Base-by-base conservation (phyloP, 2,888 invertebrate species). In the Tenthredo distinguenda region DNA sequence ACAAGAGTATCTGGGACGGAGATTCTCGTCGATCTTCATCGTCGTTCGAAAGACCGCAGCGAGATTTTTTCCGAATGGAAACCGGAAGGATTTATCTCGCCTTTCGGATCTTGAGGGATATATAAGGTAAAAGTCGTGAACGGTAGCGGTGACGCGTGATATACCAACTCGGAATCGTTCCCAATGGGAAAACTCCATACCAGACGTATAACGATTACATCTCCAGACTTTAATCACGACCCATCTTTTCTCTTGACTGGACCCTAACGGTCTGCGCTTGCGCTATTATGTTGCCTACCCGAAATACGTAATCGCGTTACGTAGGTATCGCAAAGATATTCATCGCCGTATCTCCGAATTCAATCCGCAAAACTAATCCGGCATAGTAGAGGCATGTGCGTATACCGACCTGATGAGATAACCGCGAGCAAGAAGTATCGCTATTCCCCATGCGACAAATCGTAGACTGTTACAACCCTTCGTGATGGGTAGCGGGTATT, bases 81-180 rank as follows among this genome's bases (percentile, higher is more conserved):
- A 58, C 62, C 58, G 58, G 37, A 50, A 68, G 50, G 65, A 43
- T 83, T 83, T 83, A 47, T 71, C 65, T 83, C 21, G 26, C 34
- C 31, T 82, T 47, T 82, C 50, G 34, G 18, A 68, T 68, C 43
- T 40, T n/a, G 3, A 10, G 58, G 77, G 15, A 50, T 12, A 26
- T 26, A 26, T 26, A 31, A 31, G 55, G 77, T 15, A 55, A 50
- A 58, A 34, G 31, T 58, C 58, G n/a, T 34, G 15, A 50, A 34
- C 3, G 62, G 62, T 40, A 15, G 12, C 40, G 34, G 37, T 31
- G 58, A 50, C 34, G 58, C 58, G 55, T 21, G 37, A 37, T 50
- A n/a, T 50, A 55, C 47, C 50, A 50, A 6, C 7, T 9, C 43
- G 40, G 10, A 77, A 77, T 77, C 34, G 9, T 26, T 1, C 10